Conservation (phyloP, 2,113 vertebrate genomes). For the Chlamydotis undulata region DNA sequence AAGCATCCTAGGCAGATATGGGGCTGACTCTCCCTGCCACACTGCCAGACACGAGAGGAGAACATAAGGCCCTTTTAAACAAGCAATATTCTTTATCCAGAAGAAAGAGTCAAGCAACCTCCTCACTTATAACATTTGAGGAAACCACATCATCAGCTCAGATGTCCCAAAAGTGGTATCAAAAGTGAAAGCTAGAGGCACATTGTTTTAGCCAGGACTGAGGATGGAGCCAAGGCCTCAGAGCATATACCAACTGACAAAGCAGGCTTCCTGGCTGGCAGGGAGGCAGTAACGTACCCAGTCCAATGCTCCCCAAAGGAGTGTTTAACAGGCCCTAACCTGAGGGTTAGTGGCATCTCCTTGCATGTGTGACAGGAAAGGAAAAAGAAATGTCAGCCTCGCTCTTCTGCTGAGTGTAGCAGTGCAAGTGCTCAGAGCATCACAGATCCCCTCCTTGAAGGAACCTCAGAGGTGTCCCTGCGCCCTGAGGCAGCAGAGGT, state of each 20-base stretch:
- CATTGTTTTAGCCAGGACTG: accelerated
- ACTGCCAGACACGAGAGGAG: neutral
- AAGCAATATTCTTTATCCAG: neutral
- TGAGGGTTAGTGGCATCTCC: neutral
- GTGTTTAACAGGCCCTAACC: neutral
- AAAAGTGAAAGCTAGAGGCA: neutral
- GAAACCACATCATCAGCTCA: neutral
- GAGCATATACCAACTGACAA: neutral
- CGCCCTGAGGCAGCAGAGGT: neutral
- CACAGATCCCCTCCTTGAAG: neutral
- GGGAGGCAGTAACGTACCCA: neutral
- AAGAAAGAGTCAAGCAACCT: neutral
- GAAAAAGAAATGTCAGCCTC: neutral
- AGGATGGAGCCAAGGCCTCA: neutral
- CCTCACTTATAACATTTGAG: neutral
- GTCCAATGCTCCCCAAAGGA: neutral
- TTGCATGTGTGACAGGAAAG: neutral
- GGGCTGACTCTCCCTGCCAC: neutral
- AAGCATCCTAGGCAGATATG: neutral
- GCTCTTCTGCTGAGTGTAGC: neutral
- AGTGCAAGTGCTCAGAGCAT: neutral
- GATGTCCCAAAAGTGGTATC: neutral
- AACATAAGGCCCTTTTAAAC: neutral
- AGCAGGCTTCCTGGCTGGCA: neutral
- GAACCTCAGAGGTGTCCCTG: neutral